Base-by-base conservation (phyloP, 2,797 vertebrate genomes). In the Periophthalmus magnuspinnatus region DNA sequence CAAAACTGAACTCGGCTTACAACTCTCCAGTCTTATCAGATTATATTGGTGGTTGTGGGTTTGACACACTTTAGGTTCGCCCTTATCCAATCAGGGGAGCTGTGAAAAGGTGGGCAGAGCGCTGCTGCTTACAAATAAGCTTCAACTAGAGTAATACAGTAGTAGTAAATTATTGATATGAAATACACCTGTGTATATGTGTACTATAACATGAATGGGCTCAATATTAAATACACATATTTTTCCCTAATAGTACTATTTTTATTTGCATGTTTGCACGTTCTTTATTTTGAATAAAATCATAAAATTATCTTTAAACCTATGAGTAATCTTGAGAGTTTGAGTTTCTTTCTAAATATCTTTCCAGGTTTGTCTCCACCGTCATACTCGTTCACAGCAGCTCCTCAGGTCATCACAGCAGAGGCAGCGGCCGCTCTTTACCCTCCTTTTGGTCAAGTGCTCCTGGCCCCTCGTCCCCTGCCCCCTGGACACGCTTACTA, bases 311-410 rank as follows among this genome's bases (percentile, higher is more conserved):
- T 58, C 67, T 33, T 63, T 76, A 52, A 58, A 36, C 68, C 32
- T 65, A 45, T 45, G 2, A 45, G 41, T 33, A 69, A 6, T 47
- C 41, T 48, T 52, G 7, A 54, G 7, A 69, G 5, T 65, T 52
- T 62, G 8, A 32, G 32, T 70, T 32, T 67, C 32, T 64, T 62
- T 75, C 69, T 82, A 80, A 61, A 76, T 13, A 9, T 75, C 21
- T 78, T 32, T 72, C 17, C 76, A 99, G 97, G 97, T 90, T 94
- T 98, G 50, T 96, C 97, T 64, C 96, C 97, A 16, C 95, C 96
- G 5, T 92, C 95, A 50, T 99, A 97, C 61, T 89, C 96, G 76
- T 98, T 96, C 86, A 90, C 95, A 55, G 92, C 95, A 14, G 93
- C 89, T 14, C 92, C 94, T 60, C 81, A 95, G 2, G 91, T 98